These are phyloP conservation scores for Rhegmatorhina hoffmannsi DNA, from an alignment of 2,113 vertebrate species.

Conservation along the genomic window DNA sequence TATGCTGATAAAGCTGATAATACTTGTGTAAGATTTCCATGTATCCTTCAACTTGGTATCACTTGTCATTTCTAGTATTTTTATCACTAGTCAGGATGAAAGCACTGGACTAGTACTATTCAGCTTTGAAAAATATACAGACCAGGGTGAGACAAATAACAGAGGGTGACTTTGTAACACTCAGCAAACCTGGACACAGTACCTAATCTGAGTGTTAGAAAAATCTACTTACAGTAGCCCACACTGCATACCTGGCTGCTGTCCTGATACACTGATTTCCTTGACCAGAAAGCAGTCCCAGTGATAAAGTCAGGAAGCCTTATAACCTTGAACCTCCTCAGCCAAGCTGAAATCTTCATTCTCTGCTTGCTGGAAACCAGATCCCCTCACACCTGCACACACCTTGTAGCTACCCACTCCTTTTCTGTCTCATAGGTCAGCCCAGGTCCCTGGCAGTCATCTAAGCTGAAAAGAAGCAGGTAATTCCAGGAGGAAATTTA, in stretches of 20 bases:
- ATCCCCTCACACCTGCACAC: neutral
- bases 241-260: neutral
- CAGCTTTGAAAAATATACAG: neutral
- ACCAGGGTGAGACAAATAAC: neutral
- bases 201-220: neutral
- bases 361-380: neutral
- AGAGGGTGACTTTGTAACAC: neutral
- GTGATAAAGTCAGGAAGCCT: neutral
- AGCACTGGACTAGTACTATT: neutral
- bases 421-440: neutral
- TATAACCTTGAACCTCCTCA: neutral
- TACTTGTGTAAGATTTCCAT: neutral
- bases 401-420: neutral
- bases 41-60: neutral
- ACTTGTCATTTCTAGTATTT: neutral
- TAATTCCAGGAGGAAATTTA: conserved; percentile 34
- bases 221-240: neutral
- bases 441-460: neutral
- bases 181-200: neutral
- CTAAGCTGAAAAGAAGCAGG: neutral
- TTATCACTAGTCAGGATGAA: neutral
- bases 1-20: neutral
- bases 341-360: neutral
- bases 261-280: neutral
- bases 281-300: neutral